A percentile compares a stretch with the other conserved stretches of the same genome.
These are phyloP conservation scores for Sigmodon hispidus DNA, from an alignment of 2,113 vertebrate genomes.

Conservation along the genomic window DNA sequence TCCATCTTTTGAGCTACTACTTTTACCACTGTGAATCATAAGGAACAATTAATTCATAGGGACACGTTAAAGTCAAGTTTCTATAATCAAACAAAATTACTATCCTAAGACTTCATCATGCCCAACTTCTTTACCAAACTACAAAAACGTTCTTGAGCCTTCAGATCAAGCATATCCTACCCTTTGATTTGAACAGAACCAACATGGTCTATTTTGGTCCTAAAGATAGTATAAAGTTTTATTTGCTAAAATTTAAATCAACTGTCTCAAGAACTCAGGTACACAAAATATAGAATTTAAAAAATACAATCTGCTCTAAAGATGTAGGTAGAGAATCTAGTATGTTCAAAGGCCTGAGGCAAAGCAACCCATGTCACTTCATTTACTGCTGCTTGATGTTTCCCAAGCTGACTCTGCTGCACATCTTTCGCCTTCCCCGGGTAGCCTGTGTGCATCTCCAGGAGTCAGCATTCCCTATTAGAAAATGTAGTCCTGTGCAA, in stretches of 20 bases:
- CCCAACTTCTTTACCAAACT: slow-evolving; percentile 10
- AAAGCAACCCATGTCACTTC: not conserved
- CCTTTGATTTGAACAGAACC: slow-evolving; percentile 45
- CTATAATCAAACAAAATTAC: slow-evolving; percentile 14
- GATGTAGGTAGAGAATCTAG: not conserved
- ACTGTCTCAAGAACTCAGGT: slow-evolving; percentile 10
- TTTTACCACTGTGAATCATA: not conserved
- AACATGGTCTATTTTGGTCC: not conserved
- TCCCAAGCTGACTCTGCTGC: not conserved
- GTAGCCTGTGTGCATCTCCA: not conserved
- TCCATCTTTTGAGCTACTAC: not conserved
- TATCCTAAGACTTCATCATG: slow-evolving; percentile 35
- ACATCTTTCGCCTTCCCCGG: not conserved
- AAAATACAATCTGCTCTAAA: not conserved
- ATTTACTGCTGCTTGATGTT: not conserved
- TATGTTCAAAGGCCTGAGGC: not conserved
- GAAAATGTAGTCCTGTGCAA: not conserved
- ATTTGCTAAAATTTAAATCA: slow-evolving; percentile 25
- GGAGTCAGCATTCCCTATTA: not conserved
- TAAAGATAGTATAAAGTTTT: not conserved
- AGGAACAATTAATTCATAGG: slow-evolving; percentile 32
- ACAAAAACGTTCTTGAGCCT: not conserved
- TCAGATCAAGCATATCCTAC: not conserved
- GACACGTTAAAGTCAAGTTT: slow-evolving; percentile 26
- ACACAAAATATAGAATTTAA: not conserved